Conservation (phyloP, 2,797 vertebrate genomes). For the Podargus strigoides region DNA sequence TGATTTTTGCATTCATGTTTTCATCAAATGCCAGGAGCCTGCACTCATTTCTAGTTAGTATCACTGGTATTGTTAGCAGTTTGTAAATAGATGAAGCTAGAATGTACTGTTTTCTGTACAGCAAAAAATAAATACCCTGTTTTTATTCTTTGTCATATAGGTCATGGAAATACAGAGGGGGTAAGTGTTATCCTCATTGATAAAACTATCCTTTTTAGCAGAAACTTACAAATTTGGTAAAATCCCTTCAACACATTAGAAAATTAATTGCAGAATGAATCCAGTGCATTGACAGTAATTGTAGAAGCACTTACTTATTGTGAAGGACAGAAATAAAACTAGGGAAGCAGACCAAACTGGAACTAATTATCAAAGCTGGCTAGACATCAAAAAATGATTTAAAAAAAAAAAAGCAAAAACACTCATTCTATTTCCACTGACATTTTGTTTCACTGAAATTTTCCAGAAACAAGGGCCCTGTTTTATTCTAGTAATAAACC, state of each 20-base stretch:
- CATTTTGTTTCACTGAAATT: background rate
- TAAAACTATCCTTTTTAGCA: background rate
- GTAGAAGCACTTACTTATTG: background rate
- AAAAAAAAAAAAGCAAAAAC: background rate
- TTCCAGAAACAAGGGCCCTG: background rate
- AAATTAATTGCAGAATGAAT: background rate
- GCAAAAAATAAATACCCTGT: background rate
- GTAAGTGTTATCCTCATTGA: constrained; percentile 38
- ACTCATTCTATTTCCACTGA: background rate
- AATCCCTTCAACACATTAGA: background rate
- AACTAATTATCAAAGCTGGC: background rate
- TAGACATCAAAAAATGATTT: background rate
- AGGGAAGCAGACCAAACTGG: background rate
- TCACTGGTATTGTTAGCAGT: background rate
- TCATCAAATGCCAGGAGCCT: background rate
- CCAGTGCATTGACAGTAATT: background rate
- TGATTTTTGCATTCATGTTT: background rate
- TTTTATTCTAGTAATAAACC: background rate
- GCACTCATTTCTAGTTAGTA: background rate
- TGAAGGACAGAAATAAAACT: background rate
- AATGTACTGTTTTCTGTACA: background rate
- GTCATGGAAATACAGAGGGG: constrained; percentile 50
- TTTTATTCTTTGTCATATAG: constrained; percentile 47
- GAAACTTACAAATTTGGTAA: background rate
- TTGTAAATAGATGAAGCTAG: background rate